Percentiles rank a stretch among this genome's conserved stretches.
phyloP scores from a whole-genome alignment of 2,888 invertebrate genomes.

The Sminthurides aquaticus region DNA sequence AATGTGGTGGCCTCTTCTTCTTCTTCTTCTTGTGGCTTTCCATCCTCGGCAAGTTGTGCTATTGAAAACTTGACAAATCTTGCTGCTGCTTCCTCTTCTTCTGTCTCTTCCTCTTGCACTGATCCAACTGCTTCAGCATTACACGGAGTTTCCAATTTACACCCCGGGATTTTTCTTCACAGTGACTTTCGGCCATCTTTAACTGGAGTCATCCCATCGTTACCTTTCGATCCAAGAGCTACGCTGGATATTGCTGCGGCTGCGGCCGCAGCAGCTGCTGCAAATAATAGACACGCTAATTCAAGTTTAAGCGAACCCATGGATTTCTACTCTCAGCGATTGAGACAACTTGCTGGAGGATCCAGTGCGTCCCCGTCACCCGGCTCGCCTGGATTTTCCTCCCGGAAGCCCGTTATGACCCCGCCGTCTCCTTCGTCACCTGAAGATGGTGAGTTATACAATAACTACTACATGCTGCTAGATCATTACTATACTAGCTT shows the following conservation, averaged over 20 bases:
- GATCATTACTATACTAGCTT: background rate
- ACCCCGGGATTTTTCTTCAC: conserved; percentile 41
- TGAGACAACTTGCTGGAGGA: conserved; percentile 87
- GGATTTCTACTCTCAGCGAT: conserved; percentile 99
- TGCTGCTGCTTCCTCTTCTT: conserved; percentile 42
- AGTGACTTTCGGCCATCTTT: conserved; percentile 42
- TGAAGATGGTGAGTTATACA: conserved; percentile 35
- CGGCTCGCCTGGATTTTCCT: conserved; percentile 46
- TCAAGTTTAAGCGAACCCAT: conserved; percentile 69
- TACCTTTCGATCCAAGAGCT: conserved; percentile 44
- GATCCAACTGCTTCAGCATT: conserved; percentile 46
- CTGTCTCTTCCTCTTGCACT: conserved; percentile 40
- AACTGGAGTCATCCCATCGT: conserved; percentile 42
- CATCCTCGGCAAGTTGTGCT: conserved; percentile 18
- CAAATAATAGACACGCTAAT: conserved; percentile 70
- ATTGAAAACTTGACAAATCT: conserved; percentile 16
- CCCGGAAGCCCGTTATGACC: conserved; percentile 49
- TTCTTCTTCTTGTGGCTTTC: conserved; percentile 27
- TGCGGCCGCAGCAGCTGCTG: conserved; percentile 59
- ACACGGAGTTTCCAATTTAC: conserved; percentile 26
- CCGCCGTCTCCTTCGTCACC: conserved; percentile 47
- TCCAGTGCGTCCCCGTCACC: conserved; percentile 59
- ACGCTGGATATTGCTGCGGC: conserved; percentile 46
- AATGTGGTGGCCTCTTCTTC: conserved; percentile 21
- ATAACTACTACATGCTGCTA: too few relatives aligned